A percentile compares a stretch with the other conserved stretches of the same genome.
Evolutionary conservation across 2,888 invertebrate genomes (phyloP).

Genomic region (Arctia plantaginis): DNA sequence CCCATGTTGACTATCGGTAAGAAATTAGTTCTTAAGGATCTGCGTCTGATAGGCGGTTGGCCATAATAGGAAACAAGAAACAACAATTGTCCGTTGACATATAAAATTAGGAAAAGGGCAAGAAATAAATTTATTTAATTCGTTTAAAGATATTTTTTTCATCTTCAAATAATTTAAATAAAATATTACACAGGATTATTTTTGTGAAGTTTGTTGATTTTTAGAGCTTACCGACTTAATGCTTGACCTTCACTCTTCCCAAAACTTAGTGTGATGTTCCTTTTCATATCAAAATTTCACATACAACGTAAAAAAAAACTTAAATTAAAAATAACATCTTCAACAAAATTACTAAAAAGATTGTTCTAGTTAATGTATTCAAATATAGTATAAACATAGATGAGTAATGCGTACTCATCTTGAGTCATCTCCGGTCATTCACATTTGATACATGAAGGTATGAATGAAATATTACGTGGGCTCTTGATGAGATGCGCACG

Average conservation of each 20-base stretch:
- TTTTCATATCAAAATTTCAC: not conserved
- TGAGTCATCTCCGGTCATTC: constrained; percentile 45
- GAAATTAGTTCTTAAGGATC: no score
- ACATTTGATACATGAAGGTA: constrained; percentile 35
- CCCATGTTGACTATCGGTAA: no score
- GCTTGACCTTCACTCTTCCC: not conserved
- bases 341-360: constrained; percentile 37
- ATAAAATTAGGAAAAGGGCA: not conserved
- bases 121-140: no score
- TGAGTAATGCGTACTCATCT: constrained; percentile 50
- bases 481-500: constrained; percentile 24
- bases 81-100: no score
- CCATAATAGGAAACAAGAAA: not conserved
- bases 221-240: not conserved
- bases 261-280: not conserved
- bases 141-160: no score
- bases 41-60: no score
- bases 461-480: constrained; percentile 46
- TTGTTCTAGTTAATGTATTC: constrained; percentile 49
- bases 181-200: no score
- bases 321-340: constrained; percentile 22
- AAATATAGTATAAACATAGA: constrained; percentile 38
- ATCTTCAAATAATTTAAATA: no score
- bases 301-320: not conserved
- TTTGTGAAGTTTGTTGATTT: not conserved